Evolutionary conservation across 2,113 vertebrate species (phyloP), one percentile per base, ranked within the genome.

Genomic region (Planiliza haematocheilus): DNA sequence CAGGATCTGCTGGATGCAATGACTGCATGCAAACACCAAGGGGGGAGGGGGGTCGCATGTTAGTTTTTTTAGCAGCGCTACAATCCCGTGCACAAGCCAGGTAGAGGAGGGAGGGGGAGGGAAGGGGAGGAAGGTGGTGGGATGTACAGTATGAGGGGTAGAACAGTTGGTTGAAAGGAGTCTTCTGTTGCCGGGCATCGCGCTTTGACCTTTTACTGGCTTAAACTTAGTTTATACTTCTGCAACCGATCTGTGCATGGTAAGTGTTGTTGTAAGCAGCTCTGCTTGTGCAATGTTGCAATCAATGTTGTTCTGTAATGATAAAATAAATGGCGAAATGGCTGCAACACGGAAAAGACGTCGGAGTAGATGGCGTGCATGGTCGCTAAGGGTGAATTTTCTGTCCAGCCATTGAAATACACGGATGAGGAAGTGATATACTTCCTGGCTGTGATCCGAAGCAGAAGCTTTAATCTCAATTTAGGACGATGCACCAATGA

Each of bases 1-100:
- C 94, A 97, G 94, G 95, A 97, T 97, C 95, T 97, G 96, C 95
- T 97, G 96, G 94, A 97, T 97, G 94, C 96, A 97, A 94, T 97
- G 96, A 94, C 96, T 97, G 95, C 90, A 91, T 95, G 95, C 94
- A 95, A 95, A 97, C 92, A 94, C 87, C 93, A 93, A 89, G 91
- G 83, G 75, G 69, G 64, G 43, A 48, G 70, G 59, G 58, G 63
- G 85, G 89, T 89, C 86, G 90, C 81, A 93, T 91, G 93, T 94
- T 94, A 94, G 93, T 94, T 91, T 30, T 30, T 30, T 30, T 87
- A 93, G 92, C 91, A 92, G 91, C 70, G 70, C 80, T 86, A 89
- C 90, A 92, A 83, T 92, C 80, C 77, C 92, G 84, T 93, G 93
- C 92, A 93, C 74, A 92, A 85, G 90, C 89, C 84, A 88, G 61